These are phyloP conservation scores for Epinephelus lanceolatus DNA, from an alignment of 2,113 vertebrate genomes.

Conservation along the genomic window DNA sequence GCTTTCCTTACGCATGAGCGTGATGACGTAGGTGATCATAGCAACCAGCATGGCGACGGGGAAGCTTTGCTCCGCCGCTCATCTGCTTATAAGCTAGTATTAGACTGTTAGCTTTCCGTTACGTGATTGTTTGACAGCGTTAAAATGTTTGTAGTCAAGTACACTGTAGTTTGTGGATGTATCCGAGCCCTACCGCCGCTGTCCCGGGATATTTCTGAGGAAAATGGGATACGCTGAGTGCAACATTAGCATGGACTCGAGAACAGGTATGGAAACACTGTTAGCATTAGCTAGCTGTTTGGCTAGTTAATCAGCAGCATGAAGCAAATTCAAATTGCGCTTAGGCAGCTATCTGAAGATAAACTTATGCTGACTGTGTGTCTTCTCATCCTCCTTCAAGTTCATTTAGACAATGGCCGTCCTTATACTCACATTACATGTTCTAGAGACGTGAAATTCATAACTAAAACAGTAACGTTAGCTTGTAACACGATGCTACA, in stretches of 20 bases:
- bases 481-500: neutral
- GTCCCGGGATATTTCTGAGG: neutral
- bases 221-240: slow-evolving; percentile 72
- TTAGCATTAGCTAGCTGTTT: slow-evolving; percentile 54
- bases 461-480: neutral
- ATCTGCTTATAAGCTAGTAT: slow-evolving; percentile 44
- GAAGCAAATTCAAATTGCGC: slow-evolving; percentile 11
- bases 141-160: slow-evolving; percentile 47
- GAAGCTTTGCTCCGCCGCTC: slow-evolving; percentile 63
- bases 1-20: slow-evolving; percentile 42
- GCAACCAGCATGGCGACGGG: slow-evolving; percentile 86
- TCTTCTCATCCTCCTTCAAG: neutral
- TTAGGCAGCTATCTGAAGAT: slow-evolving; percentile 22
- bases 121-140: neutral
- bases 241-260: slow-evolving; percentile 69
- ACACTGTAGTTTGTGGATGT: slow-evolving; percentile 7
- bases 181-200: neutral
- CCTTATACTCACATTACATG: neutral
- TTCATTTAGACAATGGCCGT: neutral
- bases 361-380: neutral
- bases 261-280: slow-evolving; percentile 66
- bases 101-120: neutral
- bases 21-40: slow-evolving; percentile 78
- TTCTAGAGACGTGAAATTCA: neutral
- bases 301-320: slow-evolving; percentile 11